A percentile compares a stretch with the other conserved stretches of the same genome.
phyloP scores from a whole-genome alignment of 2,888 invertebrate species.

The Napeogenes sylphis region DNA sequence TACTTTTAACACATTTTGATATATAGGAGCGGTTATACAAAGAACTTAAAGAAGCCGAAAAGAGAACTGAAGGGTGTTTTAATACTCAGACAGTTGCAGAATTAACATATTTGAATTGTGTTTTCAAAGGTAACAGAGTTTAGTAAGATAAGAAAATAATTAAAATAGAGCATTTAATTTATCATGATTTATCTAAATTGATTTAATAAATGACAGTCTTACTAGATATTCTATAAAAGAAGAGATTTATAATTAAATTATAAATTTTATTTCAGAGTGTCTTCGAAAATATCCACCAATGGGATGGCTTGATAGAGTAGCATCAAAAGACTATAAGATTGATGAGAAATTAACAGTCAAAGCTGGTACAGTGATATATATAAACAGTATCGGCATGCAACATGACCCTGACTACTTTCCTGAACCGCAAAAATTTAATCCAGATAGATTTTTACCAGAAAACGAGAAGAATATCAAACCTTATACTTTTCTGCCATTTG shows the following conservation, averaged over 20 bases:
- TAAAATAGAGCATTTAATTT: no score
- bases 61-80: slow-evolving; percentile 32
- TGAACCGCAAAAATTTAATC: slow-evolving; percentile 72
- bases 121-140: slow-evolving; percentile 46
- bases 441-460: slow-evolving; percentile 74
- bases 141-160: neutral
- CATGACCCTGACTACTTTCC: slow-evolving; percentile 67
- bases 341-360: slow-evolving; percentile 46
- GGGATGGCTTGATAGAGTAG: slow-evolving; percentile 51
- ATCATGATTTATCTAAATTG: no score
- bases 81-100: slow-evolving; percentile 35
- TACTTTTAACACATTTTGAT: neutral
- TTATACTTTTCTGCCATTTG: slow-evolving; percentile 67
- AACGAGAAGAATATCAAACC: slow-evolving; percentile 55
- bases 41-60: slow-evolving; percentile 42
- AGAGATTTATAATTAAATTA: no score
- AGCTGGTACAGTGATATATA: slow-evolving; percentile 43
- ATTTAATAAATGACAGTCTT: no score
- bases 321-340: slow-evolving; percentile 40
- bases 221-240: no score
- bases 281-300: slow-evolving; percentile 50
- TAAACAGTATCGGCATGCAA: slow-evolving; percentile 45
- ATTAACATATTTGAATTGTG: slow-evolving; percentile 40
- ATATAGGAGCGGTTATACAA: slow-evolving; percentile 44
- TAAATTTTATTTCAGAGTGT: slow-evolving; percentile 39